These are phyloP conservation scores for Zoanthus sociatus DNA, from an alignment of 92 coral and sea anemone genomes.

Conservation along the genomic window DNA sequence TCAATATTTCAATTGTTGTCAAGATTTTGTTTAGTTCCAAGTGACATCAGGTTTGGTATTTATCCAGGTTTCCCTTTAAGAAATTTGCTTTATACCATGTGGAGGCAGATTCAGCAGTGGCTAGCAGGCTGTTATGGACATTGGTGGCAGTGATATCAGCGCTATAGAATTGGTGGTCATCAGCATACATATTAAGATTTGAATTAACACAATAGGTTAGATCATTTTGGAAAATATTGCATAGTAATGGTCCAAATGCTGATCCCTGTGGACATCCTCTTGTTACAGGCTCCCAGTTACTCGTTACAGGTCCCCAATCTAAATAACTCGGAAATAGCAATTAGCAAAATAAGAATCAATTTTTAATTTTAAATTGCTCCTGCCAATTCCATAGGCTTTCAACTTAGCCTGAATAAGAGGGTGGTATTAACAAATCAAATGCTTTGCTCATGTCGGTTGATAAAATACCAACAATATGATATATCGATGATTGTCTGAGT, in stretches of 20 bases:
- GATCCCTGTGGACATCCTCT: neutral
- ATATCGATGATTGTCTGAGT: slow-evolving; percentile 3
- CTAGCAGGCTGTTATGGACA: neutral
- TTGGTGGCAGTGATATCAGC: neutral
- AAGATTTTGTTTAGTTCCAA: neutral
- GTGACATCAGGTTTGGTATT: neutral
- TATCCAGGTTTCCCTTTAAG: neutral
- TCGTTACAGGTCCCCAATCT: slow-evolving; percentile 29
- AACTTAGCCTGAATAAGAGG: slow-evolving; percentile 26
- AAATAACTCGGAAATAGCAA: no score
- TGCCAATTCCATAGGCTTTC: slow-evolving; percentile 14
- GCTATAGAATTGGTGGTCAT: no score
- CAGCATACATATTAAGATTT: neutral
- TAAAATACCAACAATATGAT: slow-evolving; percentile 1
- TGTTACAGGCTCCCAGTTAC: slow-evolving; percentile 8
- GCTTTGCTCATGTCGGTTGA: slow-evolving; percentile 26
- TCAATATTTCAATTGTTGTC: no score
- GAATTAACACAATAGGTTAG: neutral
- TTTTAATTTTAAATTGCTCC: neutral
- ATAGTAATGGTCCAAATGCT: neutral
- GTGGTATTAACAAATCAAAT: slow-evolving; percentile 40
- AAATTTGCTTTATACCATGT: neutral
- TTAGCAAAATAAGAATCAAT: neutral
- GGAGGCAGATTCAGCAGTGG: neutral
- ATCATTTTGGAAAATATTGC: neutral